These are phyloP conservation scores for Spodoptera picta DNA, from an alignment of 2,888 invertebrate species.

Conservation along the genomic window DNA sequence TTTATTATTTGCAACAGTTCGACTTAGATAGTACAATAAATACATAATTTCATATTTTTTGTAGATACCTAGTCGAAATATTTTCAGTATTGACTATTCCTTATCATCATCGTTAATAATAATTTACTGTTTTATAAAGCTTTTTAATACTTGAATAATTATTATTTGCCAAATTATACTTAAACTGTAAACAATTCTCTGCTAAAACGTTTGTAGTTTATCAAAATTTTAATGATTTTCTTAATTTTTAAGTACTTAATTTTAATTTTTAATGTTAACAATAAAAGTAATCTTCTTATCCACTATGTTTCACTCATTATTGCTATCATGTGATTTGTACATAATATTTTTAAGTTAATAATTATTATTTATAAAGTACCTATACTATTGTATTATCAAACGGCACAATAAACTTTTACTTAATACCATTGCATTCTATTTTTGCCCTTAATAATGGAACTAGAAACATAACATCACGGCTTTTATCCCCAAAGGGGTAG, in stretches of 20 bases:
- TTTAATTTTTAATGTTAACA: constrained; percentile 15
- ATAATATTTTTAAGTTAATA: constrained; percentile 59
- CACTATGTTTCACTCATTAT: constrained; percentile 43
- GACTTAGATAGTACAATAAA: constrained; percentile 51
- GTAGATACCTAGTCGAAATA: constrained; percentile 48
- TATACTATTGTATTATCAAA: constrained; percentile 61
- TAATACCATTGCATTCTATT: constrained; percentile 36
- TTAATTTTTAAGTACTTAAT: constrained; percentile 4
- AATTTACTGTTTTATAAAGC: constrained; percentile 13
- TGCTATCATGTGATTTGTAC: constrained; percentile 67
- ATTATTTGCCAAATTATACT: constrained; percentile 10
- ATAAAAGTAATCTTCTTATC: constrained; percentile 15
- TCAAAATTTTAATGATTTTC: constrained; percentile 8
- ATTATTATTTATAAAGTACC: constrained; percentile 48
- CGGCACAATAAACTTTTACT: constrained; percentile 74
- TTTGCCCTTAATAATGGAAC: background rate
- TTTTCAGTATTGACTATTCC: constrained; percentile 27
- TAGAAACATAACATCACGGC: too few species aligned
- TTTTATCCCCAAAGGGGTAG: too few species aligned
- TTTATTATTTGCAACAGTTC: background rate
- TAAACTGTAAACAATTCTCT: constrained; percentile 1
- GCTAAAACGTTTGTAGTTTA: constrained; percentile 8
- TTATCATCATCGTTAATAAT: constrained; percentile 7
- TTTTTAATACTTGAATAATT: constrained; percentile 17
- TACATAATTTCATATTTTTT: constrained; percentile 35